These are phyloP conservation scores for Deilephila elpenor DNA, from an alignment of 2,888 invertebrate species.

Conservation along the genomic window DNA sequence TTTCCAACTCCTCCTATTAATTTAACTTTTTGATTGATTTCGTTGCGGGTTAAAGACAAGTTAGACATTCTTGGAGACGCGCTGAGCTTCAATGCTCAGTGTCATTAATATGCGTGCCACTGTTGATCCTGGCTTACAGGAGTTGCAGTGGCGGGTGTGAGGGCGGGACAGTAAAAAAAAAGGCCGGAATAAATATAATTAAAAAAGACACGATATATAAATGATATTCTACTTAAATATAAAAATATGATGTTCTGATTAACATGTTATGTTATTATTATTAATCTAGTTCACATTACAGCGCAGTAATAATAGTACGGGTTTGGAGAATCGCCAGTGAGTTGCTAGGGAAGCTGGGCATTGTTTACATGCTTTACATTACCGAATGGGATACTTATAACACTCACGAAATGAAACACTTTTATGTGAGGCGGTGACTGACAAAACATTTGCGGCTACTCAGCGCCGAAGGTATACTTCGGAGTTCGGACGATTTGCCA, in stretches of 20 bases:
- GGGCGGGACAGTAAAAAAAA: no score
- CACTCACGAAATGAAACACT: constrained; percentile 32
- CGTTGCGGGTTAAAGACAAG: no score
- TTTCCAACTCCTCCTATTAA: no score
- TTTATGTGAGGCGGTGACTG: constrained; percentile 21
- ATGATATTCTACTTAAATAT: no score
- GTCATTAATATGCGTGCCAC: no score
- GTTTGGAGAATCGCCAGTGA: constrained; percentile 49
- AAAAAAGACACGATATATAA: background rate
- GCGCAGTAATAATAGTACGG: constrained; percentile 40
- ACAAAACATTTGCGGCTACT: constrained; percentile 17
- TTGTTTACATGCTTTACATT: constrained; percentile 42
- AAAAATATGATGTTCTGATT: constrained; percentile 32
- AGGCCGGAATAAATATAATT: background rate
- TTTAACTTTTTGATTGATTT: no score
- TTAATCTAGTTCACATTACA: constrained; percentile 42
- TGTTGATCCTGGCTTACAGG: no score
- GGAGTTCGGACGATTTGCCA: background rate
- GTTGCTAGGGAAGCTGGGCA: constrained; percentile 41
- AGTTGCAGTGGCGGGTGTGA: no score
- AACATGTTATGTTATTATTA: constrained; percentile 33
- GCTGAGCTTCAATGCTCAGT: no score
- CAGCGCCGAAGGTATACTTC: background rate
- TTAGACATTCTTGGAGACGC: no score
- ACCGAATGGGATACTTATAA: constrained; percentile 42